Evolutionary conservation across 64 coral and sea anemone genomes (phyloP), one percentile per base, ranked within the genome.

Genomic region (Orbicella faveolata): DNA sequence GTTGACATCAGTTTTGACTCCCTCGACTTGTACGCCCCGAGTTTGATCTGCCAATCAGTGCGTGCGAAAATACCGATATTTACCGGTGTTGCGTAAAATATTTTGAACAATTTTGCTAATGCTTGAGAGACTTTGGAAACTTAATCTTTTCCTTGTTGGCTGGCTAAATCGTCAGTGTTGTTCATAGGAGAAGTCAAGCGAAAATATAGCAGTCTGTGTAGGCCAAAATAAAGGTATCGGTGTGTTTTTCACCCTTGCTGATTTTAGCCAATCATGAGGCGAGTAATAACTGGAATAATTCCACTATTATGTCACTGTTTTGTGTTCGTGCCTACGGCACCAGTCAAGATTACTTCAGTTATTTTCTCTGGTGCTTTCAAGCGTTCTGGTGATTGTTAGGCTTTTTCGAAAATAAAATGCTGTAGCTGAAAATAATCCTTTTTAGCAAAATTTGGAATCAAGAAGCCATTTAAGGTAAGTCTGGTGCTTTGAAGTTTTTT

Each of bases 361-460:
- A 73, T 85, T 85, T 85, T 52, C 63, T 68, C 21, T 72, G 52
- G 66, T 85, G 63, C 82, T 69, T 85, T 85, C 82, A 85, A 85
- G 82, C 63, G 68, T 73, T 72, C 23, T 39, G 82, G 17, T 52
- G 21, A 13, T 30, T 72, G 12, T 72, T 33, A 85, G 65, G 25
- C 21, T 73, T 23, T 53, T 30, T 54, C 82, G 36, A 72, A 85
- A 73, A 67, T 70, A 85, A 70, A 48, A 85, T 85, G 82, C 53
- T 85, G 25, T 72, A 85, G 52, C 37, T 52, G 37, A 39, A 70
- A 85, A 54, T 85, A 52, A 51, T 85, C 9, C 12, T 70, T 52
- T 67, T 73, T 12, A 73, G n/a, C 39, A 15, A 72, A 70, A 85
- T 85, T 73, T 85, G 82, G 36, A 73, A 48, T 12, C 63, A 26